A percentile compares a stretch with the other conserved stretches of the same genome.
Conservation (phyloP, 2,888 invertebrate species). For the Mactromeris polynyma region DNA sequence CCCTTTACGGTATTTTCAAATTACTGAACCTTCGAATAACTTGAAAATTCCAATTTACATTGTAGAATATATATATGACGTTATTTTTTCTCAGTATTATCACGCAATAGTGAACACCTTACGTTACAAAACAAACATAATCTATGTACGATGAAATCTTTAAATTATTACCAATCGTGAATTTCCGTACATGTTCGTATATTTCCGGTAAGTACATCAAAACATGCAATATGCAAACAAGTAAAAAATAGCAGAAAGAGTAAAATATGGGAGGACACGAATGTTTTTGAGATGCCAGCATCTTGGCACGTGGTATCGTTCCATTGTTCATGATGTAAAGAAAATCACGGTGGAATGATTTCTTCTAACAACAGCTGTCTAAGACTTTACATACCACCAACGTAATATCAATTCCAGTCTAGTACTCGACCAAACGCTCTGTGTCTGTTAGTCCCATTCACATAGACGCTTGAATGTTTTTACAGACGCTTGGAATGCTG, state of each 20-base stretch:
- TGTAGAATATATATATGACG: too few species aligned
- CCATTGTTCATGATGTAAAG: slow-evolving; percentile 19
- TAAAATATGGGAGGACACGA: slow-evolving; percentile 4
- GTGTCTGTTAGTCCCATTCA: slow-evolving; percentile 32
- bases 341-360: slow-evolving; percentile 32
- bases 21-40: too few species aligned
- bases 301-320: slow-evolving; percentile 30
- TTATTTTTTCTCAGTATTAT: too few species aligned
- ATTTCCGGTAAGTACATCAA: neutral
- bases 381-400: slow-evolving; percentile 44
- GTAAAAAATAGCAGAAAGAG: slow-evolving; percentile 7
- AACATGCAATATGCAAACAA: neutral
- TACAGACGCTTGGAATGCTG: slow-evolving; percentile 27
- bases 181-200: neutral
- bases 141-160: neutral
- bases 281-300: slow-evolving; percentile 17
- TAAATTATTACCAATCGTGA: neutral
- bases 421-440: slow-evolving; percentile 28
- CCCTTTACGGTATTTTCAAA: too few species aligned
- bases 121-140: too few species aligned
- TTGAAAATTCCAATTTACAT: too few species aligned
- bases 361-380: slow-evolving; percentile 43
- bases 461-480: slow-evolving; percentile 26
- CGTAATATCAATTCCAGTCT: slow-evolving; percentile 48
- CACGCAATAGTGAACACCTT: too few species aligned